phyloP scores from a whole-genome alignment of 1,140 invertebrate genomes.

The Ceratina japonica region DNA sequence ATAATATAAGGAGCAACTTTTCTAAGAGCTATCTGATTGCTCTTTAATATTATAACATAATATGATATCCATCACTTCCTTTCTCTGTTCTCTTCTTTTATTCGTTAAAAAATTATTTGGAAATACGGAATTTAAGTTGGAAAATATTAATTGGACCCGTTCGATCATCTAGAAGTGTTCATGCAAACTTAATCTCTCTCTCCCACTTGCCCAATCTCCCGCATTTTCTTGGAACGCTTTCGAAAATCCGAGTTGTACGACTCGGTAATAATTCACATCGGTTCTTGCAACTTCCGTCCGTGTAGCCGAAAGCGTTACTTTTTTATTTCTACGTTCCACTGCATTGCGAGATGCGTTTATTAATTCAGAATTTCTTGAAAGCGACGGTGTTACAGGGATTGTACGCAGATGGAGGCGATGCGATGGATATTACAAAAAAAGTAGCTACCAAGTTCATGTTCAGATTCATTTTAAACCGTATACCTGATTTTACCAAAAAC shows the following conservation, averaged over 20 bases:
- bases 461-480: too few relatives aligned
- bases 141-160: too few relatives aligned
- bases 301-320: not conserved
- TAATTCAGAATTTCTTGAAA: conserved; percentile 30
- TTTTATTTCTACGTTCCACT: not conserved
- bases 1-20: too few relatives aligned
- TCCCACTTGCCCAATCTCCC: not conserved
- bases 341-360: not conserved
- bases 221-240: not conserved
- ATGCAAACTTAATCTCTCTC: not conserved
- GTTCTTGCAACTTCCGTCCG: not conserved
- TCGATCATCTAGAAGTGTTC: too few relatives aligned
- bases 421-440: conserved; percentile 1
- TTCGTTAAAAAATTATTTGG: too few relatives aligned
- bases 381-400: not conserved
- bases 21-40: too few relatives aligned
- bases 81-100: too few relatives aligned
- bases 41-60: too few relatives aligned
- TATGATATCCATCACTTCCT: too few relatives aligned
- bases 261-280: conserved; percentile 9
- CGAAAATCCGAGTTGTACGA: not conserved
- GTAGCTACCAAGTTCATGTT: not conserved
- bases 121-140: too few relatives aligned
- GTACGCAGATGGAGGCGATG: not conserved
- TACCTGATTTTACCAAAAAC: too few relatives aligned